These are phyloP conservation scores for Propithecus deckenii DNA, from an alignment of 2,797 vertebrate species.

Conservation along the genomic window DNA sequence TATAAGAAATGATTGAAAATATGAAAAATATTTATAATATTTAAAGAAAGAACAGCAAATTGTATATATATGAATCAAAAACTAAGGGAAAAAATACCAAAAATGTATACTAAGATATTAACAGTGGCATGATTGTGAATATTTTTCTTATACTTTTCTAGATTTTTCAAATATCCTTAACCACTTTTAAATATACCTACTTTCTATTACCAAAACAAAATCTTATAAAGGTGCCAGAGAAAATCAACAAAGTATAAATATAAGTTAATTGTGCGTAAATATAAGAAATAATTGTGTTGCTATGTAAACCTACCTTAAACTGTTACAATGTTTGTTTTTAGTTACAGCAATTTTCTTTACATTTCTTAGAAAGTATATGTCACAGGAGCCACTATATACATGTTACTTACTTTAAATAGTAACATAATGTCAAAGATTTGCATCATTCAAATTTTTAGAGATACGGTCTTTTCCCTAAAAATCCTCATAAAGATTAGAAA, in stretches of 20 bases:
- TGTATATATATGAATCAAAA: not conserved
- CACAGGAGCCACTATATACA: not conserved
- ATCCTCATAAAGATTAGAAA: constrained; percentile 50
- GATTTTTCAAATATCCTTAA: constrained; percentile 25
- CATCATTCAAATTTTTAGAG: not conserved
- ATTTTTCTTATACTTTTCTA: constrained; percentile 17
- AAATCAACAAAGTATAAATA: constrained; percentile 59
- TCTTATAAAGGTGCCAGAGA: constrained; percentile 49
- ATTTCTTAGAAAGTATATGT: constrained; percentile 24
- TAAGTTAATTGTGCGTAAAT: constrained; percentile 68
- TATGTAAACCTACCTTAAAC: constrained; percentile 63
- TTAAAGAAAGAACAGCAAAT: constrained; percentile 25
- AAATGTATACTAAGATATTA: not conserved
- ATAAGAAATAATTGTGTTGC: constrained; percentile 53
- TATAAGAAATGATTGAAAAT: not conserved
- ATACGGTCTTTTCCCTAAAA: constrained; percentile 22
- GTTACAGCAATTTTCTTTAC: constrained; percentile 50
- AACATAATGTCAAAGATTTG: not conserved
- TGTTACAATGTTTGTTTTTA: constrained; percentile 66
- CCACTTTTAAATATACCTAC: not conserved
- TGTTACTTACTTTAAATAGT: constrained; percentile 18
- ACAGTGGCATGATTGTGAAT: not conserved
- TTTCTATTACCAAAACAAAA: not conserved
- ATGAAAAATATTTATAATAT: not conserved
- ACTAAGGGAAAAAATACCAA: not conserved